Percentiles rank a stretch among this genome's conserved stretches.
These are phyloP conservation scores for Neostethus bicornis DNA, from an alignment of 2,797 vertebrate genomes.

Conservation along the genomic window DNA sequence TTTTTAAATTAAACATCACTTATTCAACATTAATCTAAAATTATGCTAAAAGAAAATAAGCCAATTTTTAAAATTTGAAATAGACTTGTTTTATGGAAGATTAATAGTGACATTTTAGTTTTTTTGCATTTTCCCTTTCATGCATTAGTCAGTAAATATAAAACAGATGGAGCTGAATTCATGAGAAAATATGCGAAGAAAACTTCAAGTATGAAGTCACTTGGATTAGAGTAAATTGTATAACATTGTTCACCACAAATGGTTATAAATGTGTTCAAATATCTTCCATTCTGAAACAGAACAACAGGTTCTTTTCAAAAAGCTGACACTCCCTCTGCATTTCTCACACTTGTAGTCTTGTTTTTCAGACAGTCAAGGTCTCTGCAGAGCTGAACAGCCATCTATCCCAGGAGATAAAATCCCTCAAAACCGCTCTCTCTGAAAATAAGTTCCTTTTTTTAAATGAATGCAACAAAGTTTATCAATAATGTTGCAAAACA, in stretches of 20 bases:
- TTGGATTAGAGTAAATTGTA: neutral
- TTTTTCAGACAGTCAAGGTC: conserved; percentile 81
- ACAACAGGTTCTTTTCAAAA: conserved; percentile 18
- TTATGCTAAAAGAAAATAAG: conserved; percentile 3
- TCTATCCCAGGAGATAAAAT: conserved; percentile 65
- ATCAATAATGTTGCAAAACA: conserved; percentile 14
- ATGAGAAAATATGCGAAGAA: neutral
- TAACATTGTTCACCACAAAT: neutral
- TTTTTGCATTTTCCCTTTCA: too few species aligned
- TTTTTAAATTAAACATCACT: conserved; percentile 18
- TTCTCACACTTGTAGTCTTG: conserved; percentile 74
- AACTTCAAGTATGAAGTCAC: neutral
- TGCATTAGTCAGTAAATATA: too few species aligned
- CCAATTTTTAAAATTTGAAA: neutral
- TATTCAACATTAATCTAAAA: neutral
- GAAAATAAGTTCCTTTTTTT: too few species aligned
- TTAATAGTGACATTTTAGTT: neutral
- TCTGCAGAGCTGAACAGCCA: conserved; percentile 14
- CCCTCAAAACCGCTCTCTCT: too few species aligned
- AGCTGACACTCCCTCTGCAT: conserved; percentile 27
- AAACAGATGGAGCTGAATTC: neutral
- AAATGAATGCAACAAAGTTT: too few species aligned
- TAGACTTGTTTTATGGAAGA: neutral
- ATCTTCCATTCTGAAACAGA: neutral
- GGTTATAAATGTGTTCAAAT: neutral